Evolutionary conservation across 2,888 invertebrate species (phyloP).

Genomic region (Siphlonurus alternatus): DNA sequence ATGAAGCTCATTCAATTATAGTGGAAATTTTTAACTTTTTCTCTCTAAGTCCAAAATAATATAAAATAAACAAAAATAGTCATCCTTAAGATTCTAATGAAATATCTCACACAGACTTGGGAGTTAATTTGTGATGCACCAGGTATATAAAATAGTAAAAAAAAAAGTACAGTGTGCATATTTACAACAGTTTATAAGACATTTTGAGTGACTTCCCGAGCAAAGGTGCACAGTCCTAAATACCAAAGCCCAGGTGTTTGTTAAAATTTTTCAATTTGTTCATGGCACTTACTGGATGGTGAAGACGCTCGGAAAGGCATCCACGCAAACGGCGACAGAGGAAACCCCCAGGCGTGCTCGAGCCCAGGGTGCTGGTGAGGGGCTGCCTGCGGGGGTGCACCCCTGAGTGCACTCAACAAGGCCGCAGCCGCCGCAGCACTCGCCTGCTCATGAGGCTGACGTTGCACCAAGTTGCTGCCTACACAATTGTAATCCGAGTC

Average conservation of each 20-base stretch:
- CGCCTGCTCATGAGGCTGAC: not conserved
- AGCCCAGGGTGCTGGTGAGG: conserved; percentile 3
- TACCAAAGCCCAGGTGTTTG: not conserved
- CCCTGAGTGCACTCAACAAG: not conserved
- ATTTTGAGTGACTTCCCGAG: no score
- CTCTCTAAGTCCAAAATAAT: no score
- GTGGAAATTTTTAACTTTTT: no score
- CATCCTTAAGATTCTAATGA: no score
- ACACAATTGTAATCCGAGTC: not conserved
- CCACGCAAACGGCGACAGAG: conserved; percentile 40
- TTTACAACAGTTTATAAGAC: no score
- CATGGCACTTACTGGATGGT: conserved; percentile 36
- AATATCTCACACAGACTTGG: no score
- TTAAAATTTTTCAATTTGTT: not conserved
- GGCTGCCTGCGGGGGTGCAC: not conserved
- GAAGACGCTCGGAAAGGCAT: conserved; percentile 38
- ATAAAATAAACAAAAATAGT: no score
- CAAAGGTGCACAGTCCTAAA: not conserved
- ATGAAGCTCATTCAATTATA: no score
- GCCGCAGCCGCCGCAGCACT: not conserved
- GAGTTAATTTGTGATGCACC: no score
- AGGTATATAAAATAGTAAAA: no score
- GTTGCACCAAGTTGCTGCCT: not conserved
- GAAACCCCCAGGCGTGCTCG: conserved; percentile 5
- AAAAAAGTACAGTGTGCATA: no score